A percentile compares a stretch with the other conserved stretches of the same genome.
Evolutionary conservation across 1,140 invertebrate species (phyloP).

Genomic region (Ylistrum balloti): DNA sequence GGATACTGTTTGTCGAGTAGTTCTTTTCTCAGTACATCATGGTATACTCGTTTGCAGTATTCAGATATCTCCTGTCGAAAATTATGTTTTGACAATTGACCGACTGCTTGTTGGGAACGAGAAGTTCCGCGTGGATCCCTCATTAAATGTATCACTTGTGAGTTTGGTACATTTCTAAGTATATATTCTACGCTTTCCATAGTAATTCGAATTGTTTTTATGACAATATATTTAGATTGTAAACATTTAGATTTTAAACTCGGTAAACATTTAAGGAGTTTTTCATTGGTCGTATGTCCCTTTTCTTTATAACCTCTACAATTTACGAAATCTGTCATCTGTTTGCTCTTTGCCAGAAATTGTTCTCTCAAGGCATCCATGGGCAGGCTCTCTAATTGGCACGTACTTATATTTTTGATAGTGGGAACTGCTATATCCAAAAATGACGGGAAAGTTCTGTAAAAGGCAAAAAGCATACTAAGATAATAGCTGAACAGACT

Average conservation of each 20-base stretch:
- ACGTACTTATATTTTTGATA: constrained; percentile 50
- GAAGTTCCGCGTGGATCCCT: background rate
- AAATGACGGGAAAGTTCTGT: constrained; percentile 37
- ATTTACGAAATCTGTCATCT: constrained; percentile 40
- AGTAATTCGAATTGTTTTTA: constrained; percentile 62
- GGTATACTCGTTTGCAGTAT: constrained; percentile 59
- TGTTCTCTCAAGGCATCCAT: constrained; percentile 43
- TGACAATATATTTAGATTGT: constrained; percentile 50
- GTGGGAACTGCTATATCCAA: constrained; percentile 43
- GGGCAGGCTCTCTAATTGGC: constrained; percentile 51
- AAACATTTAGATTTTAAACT: constrained; percentile 51
- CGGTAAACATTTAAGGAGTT: constrained; percentile 47
- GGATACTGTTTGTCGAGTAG: constrained; percentile 43
- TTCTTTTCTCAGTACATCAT: constrained; percentile 51
- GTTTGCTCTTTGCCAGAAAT: constrained; percentile 42
- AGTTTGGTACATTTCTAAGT: constrained; percentile 47
- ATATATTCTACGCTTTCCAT: constrained; percentile 48
- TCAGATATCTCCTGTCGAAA: constrained; percentile 16
- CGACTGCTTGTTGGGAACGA: background rate
- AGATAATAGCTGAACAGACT: too few relatives aligned
- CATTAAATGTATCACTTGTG: constrained; percentile 40
- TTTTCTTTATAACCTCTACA: constrained; percentile 42
- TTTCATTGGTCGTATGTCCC: background rate
- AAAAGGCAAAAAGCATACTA: too few relatives aligned
- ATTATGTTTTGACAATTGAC: background rate